These are phyloP conservation scores for Cantharis rustica DNA, from an alignment of 2,888 invertebrate genomes.

Conservation along the genomic window DNA sequence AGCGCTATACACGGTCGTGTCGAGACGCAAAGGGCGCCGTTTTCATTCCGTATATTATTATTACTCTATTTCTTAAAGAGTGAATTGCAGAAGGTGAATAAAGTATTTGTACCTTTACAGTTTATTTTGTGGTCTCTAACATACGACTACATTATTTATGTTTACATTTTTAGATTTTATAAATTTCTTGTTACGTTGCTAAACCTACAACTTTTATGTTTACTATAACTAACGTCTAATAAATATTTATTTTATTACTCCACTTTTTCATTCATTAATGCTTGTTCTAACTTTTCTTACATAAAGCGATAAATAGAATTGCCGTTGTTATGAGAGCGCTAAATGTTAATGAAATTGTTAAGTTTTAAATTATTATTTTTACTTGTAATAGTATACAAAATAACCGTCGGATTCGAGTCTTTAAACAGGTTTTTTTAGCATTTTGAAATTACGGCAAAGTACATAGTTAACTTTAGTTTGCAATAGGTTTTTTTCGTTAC, in stretches of 20 bases:
- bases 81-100: constrained; percentile 32
- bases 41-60: constrained; percentile 55
- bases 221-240: background rate
- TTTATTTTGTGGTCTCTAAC: constrained; percentile 15
- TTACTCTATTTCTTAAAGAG: constrained; percentile 46
- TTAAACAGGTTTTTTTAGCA: background rate
- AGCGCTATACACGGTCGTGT: constrained; percentile 54
- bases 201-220: background rate
- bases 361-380: background rate
- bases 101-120: constrained; percentile 28
- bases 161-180: background rate
- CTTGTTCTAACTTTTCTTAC: background rate
- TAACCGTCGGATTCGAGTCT: background rate
- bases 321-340: background rate
- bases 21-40: constrained; percentile 53
- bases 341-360: background rate
- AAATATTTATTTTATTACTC: background rate
- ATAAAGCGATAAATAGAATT: background rate
- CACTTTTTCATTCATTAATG: background rate
- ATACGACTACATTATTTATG: background rate
- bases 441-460: background rate
- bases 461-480: background rate
- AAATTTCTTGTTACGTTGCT: background rate
- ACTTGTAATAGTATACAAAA: background rate
- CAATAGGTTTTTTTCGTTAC: background rate